Conservation (phyloP, 2,113 vertebrate species). For the Hydropotes inermis region DNA sequence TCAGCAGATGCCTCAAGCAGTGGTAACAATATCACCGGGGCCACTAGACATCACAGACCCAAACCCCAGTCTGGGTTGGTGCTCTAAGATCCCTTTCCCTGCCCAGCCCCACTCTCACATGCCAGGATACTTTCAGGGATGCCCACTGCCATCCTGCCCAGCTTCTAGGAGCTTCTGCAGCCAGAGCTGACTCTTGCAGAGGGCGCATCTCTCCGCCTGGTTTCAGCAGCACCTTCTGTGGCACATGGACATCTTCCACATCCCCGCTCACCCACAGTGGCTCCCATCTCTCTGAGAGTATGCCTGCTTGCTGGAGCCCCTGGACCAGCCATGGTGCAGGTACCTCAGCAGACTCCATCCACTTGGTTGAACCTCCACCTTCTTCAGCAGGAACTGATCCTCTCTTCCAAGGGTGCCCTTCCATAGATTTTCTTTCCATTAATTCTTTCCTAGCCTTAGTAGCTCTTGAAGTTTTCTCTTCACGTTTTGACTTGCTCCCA, state of each 20-base stretch:
- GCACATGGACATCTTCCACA: fast-evolving
- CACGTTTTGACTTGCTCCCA: neutral
- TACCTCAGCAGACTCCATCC: neutral
- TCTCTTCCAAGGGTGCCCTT: fast-evolving
- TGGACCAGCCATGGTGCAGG: too few species aligned
- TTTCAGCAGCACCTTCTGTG: neutral
- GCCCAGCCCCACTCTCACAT: too few species aligned
- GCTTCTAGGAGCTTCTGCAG: neutral
- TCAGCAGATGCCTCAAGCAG: neutral
- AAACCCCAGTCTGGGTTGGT: too few species aligned
- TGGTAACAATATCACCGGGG: fast-evolving
- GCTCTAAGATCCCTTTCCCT: neutral
- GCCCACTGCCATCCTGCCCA: fast-evolving
- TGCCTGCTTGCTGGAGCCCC: neutral
- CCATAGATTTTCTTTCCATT: neutral
- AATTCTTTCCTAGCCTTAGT: neutral
- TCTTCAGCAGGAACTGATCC: fast-evolving
- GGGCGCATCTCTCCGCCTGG: fast-evolving
- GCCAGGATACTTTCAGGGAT: neutral
- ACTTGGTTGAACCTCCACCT: fast-evolving
- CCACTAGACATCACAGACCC: fast-evolving
- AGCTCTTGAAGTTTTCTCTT: neutral
- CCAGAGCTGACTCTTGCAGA: neutral
- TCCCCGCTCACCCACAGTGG: fast-evolving
- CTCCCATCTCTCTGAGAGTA: too few species aligned